Percentiles rank a stretch among this genome's conserved stretches.
Evolutionary conservation across 2,113 vertebrate genomes (phyloP).

Genomic region (Microtus richardsoni): DNA sequence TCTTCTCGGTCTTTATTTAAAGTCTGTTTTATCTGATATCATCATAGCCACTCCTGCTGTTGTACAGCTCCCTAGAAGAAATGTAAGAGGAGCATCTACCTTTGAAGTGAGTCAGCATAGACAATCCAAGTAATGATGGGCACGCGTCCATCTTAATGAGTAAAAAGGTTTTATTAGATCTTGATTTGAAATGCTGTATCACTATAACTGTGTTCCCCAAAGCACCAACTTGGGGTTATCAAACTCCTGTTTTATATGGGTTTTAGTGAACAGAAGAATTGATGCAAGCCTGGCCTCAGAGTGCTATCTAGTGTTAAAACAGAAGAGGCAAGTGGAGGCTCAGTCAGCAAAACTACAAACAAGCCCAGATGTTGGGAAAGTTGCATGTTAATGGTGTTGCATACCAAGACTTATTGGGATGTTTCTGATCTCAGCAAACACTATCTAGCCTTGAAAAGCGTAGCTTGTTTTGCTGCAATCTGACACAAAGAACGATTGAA

Average conservation of each 20-base stretch:
- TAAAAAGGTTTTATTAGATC: not conserved
- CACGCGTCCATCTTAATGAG: not conserved
- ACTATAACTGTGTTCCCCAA: not conserved
- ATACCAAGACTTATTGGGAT: not conserved
- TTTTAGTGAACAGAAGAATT: not conserved
- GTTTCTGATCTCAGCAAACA: not conserved
- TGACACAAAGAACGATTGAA: not conserved
- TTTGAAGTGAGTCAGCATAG: not conserved
- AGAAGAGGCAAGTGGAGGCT: not conserved
- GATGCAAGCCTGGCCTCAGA: no score
- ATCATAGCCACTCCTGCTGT: not conserved
- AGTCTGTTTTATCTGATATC: not conserved
- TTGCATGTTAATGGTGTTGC: not conserved
- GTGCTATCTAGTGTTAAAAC: not conserved
- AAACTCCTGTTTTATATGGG: not conserved
- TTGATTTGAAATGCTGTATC: not conserved
- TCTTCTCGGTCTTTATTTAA: not conserved
- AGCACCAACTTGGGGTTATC: not conserved
- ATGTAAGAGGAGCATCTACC: not conserved
- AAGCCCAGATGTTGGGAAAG: not conserved
- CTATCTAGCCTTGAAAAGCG: no score
- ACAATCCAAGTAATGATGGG: not conserved
- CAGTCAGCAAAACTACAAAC: not conserved
- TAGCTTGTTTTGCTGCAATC: not conserved
- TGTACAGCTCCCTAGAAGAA: not conserved